Percentiles rank a stretch among this genome's conserved stretches.
Conservation (phyloP, 1,140 invertebrate genomes). For the Palaemon carinicauda region DNA sequence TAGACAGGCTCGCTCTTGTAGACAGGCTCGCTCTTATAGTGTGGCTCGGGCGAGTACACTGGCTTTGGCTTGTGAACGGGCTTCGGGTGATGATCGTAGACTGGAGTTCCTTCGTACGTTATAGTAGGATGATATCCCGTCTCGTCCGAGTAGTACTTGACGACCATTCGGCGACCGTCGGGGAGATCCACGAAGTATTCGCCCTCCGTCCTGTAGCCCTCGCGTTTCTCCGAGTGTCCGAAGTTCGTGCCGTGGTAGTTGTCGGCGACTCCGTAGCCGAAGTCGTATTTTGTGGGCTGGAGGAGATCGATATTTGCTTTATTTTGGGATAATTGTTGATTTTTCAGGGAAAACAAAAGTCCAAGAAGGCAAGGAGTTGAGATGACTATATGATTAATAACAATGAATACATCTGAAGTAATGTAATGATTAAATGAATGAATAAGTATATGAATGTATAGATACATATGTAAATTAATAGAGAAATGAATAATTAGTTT, state of each 20-base stretch:
- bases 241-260: slow-evolving; percentile 56
- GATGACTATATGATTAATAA: background rate
- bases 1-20: background rate
- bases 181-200: slow-evolving; percentile 60
- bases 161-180: slow-evolving; percentile 57
- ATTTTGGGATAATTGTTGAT: background rate
- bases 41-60: background rate
- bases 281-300: slow-evolving; percentile 39
- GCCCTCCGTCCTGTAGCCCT: slow-evolving; percentile 56
- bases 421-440: too few relatives aligned
- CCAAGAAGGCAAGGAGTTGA: too few relatives aligned
- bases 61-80: background rate
- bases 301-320: background rate
- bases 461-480: too few relatives aligned
- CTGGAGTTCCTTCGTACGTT: slow-evolving; percentile 18
- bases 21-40: background rate
- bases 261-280: slow-evolving; percentile 54
- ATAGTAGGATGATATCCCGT: slow-evolving; percentile 47
- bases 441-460: too few relatives aligned
- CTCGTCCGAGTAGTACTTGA: slow-evolving; percentile 42
- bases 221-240: slow-evolving; percentile 59
- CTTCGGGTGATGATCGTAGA: slow-evolving; percentile 6
- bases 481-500: background rate
- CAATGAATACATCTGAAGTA: background rate
- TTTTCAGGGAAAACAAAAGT: background rate